These are phyloP conservation scores for Chromis chromis DNA, from an alignment of 2,797 vertebrate species.

Conservation along the genomic window DNA sequence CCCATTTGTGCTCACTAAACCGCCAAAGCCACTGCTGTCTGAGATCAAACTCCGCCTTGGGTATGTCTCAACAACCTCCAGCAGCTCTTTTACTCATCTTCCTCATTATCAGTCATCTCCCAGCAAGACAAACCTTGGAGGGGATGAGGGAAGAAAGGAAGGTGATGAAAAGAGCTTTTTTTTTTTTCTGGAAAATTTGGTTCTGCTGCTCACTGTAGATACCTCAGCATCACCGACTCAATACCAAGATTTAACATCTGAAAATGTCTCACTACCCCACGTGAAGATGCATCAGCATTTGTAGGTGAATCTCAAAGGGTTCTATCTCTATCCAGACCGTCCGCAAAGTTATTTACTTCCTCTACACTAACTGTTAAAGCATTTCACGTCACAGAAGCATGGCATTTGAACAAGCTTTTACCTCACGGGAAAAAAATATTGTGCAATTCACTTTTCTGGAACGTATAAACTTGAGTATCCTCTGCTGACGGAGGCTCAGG, in stretches of 20 bases:
- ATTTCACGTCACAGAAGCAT: conserved; percentile 41
- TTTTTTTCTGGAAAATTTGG: background rate
- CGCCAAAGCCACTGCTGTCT: conserved; percentile 46
- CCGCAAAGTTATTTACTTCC: conserved; percentile 29
- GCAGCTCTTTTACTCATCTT: conserved; percentile 55
- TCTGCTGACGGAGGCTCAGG: conserved; percentile 28
- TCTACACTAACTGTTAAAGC: conserved; percentile 21
- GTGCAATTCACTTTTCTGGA: conserved; percentile 41
- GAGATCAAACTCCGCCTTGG: conserved; percentile 53
- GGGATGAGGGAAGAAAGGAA: conserved; percentile 57
- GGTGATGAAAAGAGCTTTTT: conserved; percentile 44
- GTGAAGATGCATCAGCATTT: conserved; percentile 10
- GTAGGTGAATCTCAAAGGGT: conserved; percentile 37
- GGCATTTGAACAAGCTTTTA: conserved; percentile 46
- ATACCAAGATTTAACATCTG: conserved; percentile 7
- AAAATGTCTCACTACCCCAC: conserved; percentile 10
- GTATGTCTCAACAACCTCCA: conserved; percentile 25
- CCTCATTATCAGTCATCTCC: conserved; percentile 63
- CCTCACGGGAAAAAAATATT: conserved; percentile 27
- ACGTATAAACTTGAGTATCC: conserved; percentile 35
- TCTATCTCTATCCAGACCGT: conserved; percentile 35
- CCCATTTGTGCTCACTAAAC: conserved; percentile 37
- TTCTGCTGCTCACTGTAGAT: conserved; percentile 20
- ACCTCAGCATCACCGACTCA: conserved; percentile 28
- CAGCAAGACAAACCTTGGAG: conserved; percentile 62